Evolutionary conservation across 2,888 invertebrate genomes (phyloP).

Genomic region (Patella caerulea): DNA sequence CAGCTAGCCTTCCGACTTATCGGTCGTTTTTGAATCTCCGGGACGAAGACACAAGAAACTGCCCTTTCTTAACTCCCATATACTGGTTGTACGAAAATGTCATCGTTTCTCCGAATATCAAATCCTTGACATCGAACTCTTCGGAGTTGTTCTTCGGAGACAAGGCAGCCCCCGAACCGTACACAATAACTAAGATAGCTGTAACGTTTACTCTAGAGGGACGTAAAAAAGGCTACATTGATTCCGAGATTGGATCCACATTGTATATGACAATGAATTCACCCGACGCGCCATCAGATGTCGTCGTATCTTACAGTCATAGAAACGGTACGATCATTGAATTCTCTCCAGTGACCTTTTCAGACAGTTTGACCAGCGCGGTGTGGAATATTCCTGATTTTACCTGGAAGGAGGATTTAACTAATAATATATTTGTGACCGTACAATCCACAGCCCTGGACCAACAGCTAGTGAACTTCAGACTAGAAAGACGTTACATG

Average conservation of each 20-base stretch:
- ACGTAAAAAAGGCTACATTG: slow-evolving; percentile 37
- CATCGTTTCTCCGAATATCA: slow-evolving; percentile 4
- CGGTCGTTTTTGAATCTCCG: slow-evolving; percentile 44
- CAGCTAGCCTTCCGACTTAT: slow-evolving; percentile 49
- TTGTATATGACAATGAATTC: slow-evolving; percentile 30
- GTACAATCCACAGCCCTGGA: slow-evolving; percentile 23
- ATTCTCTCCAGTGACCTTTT: slow-evolving; percentile 20
- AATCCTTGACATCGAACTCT: slow-evolving; percentile 19
- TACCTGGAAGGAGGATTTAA: slow-evolving; percentile 38
- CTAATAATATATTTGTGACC: slow-evolving; percentile 39
- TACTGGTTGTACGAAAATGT: slow-evolving; percentile 38
- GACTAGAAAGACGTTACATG: slow-evolving; percentile 38
- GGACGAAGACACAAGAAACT: slow-evolving; percentile 37
- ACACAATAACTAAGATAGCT: slow-evolving; percentile 16
- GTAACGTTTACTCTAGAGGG: slow-evolving; percentile 40
- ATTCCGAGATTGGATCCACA: slow-evolving; percentile 47
- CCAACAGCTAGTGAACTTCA: slow-evolving; percentile 37
- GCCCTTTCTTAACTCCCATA: slow-evolving; percentile 34
- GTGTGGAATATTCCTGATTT: slow-evolving; percentile 44
- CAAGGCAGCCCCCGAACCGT: background rate
- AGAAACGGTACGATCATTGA: slow-evolving; percentile 30
- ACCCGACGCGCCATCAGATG: slow-evolving; percentile 14
- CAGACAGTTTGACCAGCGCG: slow-evolving; percentile 17
- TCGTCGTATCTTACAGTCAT: slow-evolving; percentile 35
- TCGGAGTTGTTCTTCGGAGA: slow-evolving; percentile 23